Conservation (phyloP, 1,140 invertebrate genomes). For the Portunus trituberculatus region DNA sequence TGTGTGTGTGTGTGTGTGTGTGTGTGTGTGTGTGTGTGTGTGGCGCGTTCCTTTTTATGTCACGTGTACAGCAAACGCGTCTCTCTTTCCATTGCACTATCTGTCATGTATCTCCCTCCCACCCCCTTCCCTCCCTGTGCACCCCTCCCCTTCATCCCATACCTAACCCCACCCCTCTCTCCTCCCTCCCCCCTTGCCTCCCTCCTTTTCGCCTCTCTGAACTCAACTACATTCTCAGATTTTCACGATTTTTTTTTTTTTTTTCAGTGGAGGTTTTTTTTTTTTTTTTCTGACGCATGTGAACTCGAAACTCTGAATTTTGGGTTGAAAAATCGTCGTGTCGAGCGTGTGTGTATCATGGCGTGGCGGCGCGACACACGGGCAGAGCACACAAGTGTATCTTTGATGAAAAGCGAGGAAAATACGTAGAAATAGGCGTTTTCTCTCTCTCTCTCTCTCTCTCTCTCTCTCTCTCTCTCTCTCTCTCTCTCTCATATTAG, state of each 20-base stretch:
- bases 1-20: too few relatives aligned
- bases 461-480: too few relatives aligned
- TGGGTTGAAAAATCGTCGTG: background rate
- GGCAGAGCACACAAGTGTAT: background rate
- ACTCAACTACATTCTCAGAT: slow-evolving; percentile 4
- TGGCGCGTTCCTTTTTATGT: too few relatives aligned
- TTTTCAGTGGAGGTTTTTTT: background rate
- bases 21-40: too few relatives aligned
- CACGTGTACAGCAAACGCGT: too few relatives aligned
- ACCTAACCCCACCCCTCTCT: background rate
- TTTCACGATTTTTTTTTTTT: background rate
- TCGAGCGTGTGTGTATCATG: background rate
- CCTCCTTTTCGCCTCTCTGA: background rate
- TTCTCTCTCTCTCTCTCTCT: too few relatives aligned
- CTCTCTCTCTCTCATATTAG: too few relatives aligned
- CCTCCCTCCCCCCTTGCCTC: background rate
- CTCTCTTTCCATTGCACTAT: too few relatives aligned
- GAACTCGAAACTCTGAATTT: slow-evolving; percentile 4
- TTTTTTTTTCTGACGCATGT: background rate
- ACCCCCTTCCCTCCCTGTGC: too few relatives aligned
- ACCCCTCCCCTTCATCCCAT: background rate
- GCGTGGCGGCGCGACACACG: background rate
- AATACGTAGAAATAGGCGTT: too few relatives aligned
- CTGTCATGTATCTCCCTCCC: too few relatives aligned
- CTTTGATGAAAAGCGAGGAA: too few relatives aligned